Percentiles rank a stretch among this genome's conserved stretches.
phyloP scores from a whole-genome alignment of 2,888 invertebrate species.

The Cyclophora albipunctata region DNA sequence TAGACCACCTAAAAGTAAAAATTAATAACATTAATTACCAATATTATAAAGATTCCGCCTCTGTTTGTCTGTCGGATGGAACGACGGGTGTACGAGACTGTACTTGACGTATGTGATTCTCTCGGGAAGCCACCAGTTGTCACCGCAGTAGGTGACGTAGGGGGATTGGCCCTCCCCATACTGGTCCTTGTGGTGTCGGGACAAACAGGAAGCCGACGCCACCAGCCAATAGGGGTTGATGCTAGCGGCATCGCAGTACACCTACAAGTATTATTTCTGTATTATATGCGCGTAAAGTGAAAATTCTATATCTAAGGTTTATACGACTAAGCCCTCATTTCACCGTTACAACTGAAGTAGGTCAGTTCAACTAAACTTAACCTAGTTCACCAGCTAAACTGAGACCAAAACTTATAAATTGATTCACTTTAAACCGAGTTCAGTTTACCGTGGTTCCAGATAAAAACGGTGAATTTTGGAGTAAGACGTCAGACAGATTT shows the following conservation, averaged over 20 bases:
- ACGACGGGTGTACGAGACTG: constrained; percentile 49
- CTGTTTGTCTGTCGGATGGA: constrained; percentile 31
- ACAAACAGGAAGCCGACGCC: constrained; percentile 51
- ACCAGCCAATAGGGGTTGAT: constrained; percentile 58
- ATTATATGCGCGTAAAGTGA: too few species aligned
- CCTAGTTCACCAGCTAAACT: too few species aligned
- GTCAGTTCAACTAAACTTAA: too few species aligned
- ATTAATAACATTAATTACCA: constrained; percentile 26
- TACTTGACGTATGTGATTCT: constrained; percentile 53
- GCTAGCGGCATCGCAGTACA: constrained; percentile 56
- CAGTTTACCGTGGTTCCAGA: too few species aligned
- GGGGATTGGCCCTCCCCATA: constrained; percentile 41
- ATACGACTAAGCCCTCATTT: too few species aligned
- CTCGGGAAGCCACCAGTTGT: constrained; percentile 47
- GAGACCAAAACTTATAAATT: too few species aligned
- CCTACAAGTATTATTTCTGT: constrained; percentile 26
- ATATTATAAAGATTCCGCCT: constrained; percentile 50
- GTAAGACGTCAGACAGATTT: too few species aligned
- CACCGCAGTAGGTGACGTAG: constrained; percentile 52
- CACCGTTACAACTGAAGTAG: too few species aligned
- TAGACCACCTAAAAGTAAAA: too few species aligned
- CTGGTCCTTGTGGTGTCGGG: constrained; percentile 38
- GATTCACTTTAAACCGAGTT: too few species aligned
- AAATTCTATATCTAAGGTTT: too few species aligned
- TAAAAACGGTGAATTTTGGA: too few species aligned